Base-by-base conservation (phyloP, 2,888 invertebrate species). In the Epirrhoe tristata region DNA sequence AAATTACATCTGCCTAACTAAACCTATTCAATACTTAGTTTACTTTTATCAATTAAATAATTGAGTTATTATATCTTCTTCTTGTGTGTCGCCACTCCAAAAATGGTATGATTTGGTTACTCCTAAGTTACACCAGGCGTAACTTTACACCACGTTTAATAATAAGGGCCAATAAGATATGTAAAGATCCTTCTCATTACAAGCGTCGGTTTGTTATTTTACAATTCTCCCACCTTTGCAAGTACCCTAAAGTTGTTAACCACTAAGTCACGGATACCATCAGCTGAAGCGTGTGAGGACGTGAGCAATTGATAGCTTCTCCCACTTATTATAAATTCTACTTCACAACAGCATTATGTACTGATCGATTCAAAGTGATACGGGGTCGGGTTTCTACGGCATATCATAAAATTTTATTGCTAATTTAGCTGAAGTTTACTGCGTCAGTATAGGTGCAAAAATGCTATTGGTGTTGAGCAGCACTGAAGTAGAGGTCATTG, bases 351-450 rank as follows among this genome's bases (percentile, higher is more conserved):
- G 63, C 66, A 74, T 63, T 62, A 62, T 50, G 63, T 60, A 52
- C 73, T 81, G 85, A 88, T 86, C 84, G 84, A 86, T 87, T 84
- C 83, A 81, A 79, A 77, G 79, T 81, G 84, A 85, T 86, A 86
- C 69, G 74, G 79, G 83, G 84, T 83, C 83, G 82, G 70, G 80
- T 80, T 80, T 81, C 78, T 78, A 75, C 77, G 64, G 63, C 53
- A 61, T 64, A 39, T 79, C 74, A 81, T 87, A 84, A 86, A 84
- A 77, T 80, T 85, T 85, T 85, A 87, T 84, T 83, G 77, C 74
- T 81, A 81, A 85, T 83, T 82, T 79, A 77, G 76, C 75, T 73
- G 63, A 67, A 77, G 76, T 76, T 73, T 66, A 67, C 58, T 53
- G 62, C 46, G 74, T 67, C 60, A 69, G 51, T 59, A 70, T 52